Conservation (phyloP, 2,113 vertebrate species). For the Tor tambroides region DNA sequence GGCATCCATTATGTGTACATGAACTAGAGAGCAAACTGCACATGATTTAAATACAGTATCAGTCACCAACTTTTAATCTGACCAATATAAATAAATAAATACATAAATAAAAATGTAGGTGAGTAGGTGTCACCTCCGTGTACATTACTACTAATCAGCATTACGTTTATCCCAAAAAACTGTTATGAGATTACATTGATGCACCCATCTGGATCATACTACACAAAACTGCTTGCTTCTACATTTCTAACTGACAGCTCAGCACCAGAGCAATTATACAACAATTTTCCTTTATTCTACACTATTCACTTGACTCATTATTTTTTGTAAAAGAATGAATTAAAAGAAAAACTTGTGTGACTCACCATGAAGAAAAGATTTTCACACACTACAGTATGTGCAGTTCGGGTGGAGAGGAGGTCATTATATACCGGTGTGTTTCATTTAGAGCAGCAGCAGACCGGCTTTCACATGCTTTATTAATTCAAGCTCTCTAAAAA, state of each 20-base stretch:
- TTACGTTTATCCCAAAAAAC: background rate
- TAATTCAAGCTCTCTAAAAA: background rate
- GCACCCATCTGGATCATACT: background rate
- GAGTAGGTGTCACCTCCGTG: too few species aligned
- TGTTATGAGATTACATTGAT: background rate
- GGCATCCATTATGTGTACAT: too few species aligned
- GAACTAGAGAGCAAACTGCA: too few species aligned
- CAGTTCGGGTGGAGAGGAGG: background rate
- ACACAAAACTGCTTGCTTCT: background rate
- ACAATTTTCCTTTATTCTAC: background rate
- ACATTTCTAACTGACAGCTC: background rate
- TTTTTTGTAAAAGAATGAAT: background rate
- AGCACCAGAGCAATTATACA: background rate
- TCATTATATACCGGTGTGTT: background rate
- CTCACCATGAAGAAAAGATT: background rate
- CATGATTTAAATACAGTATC: too few species aligned
- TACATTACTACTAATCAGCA: background rate
- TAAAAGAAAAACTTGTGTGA: background rate
- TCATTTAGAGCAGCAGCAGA: background rate
- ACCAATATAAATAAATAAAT: too few species aligned
- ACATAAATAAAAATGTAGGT: too few species aligned
- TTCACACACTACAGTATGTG: background rate
- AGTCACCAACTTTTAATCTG: too few species aligned
- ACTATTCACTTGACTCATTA: background rate
- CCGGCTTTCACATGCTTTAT: background rate